A percentile compares a stretch with the other conserved stretches of the same genome.
These are phyloP conservation scores for Neotragus moschatus DNA, from an alignment of 2,113 vertebrate species.

Conservation along the genomic window DNA sequence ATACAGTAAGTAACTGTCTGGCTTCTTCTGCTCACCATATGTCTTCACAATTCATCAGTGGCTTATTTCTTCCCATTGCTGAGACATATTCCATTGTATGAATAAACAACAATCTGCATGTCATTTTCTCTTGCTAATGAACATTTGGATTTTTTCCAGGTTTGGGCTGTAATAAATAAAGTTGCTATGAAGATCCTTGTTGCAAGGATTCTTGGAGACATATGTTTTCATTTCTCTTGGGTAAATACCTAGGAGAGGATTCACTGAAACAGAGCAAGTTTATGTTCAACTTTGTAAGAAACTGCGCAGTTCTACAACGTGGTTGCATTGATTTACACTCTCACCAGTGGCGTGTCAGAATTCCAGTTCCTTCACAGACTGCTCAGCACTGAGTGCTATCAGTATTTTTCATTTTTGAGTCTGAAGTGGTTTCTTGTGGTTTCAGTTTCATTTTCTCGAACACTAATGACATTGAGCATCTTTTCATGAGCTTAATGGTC, in stretches of 20 bases:
- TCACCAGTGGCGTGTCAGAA: rapidly evolving
- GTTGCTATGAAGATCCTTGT: neutral
- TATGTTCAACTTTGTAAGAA: neutral
- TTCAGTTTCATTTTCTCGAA: neutral
- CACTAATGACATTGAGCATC: neutral
- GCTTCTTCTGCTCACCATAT: neutral
- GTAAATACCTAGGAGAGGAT: neutral
- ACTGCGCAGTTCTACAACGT: neutral
- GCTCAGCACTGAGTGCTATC: neutral
- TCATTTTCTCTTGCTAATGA: neutral
- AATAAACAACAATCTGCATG: neutral
- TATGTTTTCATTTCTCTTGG: neutral
- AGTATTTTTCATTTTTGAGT: neutral
- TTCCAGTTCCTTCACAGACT: neutral
- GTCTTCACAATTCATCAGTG: neutral
- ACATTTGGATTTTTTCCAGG: neutral
- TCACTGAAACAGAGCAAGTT: neutral
- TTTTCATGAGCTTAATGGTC: neutral
- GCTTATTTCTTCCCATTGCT: neutral
- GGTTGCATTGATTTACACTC: rapidly evolving
- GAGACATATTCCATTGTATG: neutral
- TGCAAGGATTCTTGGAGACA: neutral
- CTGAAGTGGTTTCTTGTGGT: neutral
- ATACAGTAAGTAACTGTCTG: neutral
- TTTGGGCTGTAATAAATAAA: neutral